A percentile compares a stretch with the other conserved stretches of the same genome.
Evolutionary conservation across 2,888 invertebrate species (phyloP).

Genomic region (Microchrysa polita): DNA sequence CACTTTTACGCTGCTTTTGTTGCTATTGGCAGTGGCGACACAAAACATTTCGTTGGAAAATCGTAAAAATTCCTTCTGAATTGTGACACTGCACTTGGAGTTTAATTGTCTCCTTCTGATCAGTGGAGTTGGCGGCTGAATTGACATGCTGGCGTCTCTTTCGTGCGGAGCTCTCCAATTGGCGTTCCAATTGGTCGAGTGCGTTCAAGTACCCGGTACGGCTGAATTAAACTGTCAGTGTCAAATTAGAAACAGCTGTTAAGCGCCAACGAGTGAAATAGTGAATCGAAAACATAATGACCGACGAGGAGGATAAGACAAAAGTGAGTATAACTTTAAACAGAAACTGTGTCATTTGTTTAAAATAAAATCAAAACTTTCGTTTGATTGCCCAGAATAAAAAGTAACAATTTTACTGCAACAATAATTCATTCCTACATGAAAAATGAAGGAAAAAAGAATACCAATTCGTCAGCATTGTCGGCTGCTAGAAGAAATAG

Average conservation of each 20-base stretch:
- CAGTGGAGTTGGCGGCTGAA: constrained; percentile 3
- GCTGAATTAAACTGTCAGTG: constrained; percentile 10
- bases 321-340: constrained; percentile 13
- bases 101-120: too few relatives aligned
- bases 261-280: background rate
- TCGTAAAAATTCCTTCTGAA: constrained; percentile 34
- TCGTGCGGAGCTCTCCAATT: background rate
- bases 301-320: constrained; percentile 26
- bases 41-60: constrained; percentile 32
- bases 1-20: constrained; percentile 26
- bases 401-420: too few relatives aligned
- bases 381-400: too few relatives aligned
- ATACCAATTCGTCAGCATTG: too few relatives aligned
- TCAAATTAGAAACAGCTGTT: background rate
- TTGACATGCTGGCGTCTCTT: background rate
- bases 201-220: constrained; percentile 19
- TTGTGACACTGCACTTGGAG: background rate
- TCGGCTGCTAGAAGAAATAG: too few relatives aligned
- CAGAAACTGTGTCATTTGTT: too few relatives aligned
- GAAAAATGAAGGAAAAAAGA: too few relatives aligned
- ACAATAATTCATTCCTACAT: too few relatives aligned
- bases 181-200: constrained; percentile 8
- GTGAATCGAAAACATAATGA: constrained; percentile 16
- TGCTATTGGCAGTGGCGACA: constrained; percentile 42
- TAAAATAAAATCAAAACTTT: too few relatives aligned